Evolutionary conservation across 2,113 vertebrate genomes (phyloP).

Genomic region (Mohoua ochrocephala): DNA sequence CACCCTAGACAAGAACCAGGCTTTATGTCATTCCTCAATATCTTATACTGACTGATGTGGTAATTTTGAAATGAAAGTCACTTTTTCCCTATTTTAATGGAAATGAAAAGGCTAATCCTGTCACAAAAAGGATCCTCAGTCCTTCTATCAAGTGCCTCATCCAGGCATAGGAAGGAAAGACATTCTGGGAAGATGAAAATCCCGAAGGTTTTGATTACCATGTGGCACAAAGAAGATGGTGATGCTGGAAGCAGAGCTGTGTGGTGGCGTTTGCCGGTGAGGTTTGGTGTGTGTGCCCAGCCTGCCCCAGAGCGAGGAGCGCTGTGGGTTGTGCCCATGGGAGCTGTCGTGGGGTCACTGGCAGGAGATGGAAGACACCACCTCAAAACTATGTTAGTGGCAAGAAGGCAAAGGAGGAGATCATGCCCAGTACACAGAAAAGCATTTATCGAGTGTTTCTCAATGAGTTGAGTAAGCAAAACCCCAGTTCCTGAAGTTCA

Average conservation of each 20-base stretch:
- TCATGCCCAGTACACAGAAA: neutral
- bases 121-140: neutral
- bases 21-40: neutral
- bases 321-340: fast-evolving
- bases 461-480: neutral
- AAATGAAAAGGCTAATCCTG: neutral
- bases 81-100: neutral
- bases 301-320: fast-evolving
- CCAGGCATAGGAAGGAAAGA: neutral
- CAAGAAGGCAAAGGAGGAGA: neutral
- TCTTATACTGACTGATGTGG: neutral
- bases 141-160: neutral
- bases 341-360: neutral
- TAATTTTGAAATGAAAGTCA: neutral
- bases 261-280: neutral
- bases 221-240: neutral
- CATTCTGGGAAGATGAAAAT: neutral
- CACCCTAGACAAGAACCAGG: neutral
- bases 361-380: neutral
- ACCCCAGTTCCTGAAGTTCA: neutral
- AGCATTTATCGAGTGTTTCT: neutral
- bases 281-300: fast-evolving
- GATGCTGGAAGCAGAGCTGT: neutral
- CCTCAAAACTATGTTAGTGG: neutral
- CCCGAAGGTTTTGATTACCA: neutral